Percentiles rank a stretch among this genome's conserved stretches.
phyloP scores from a whole-genome alignment of 2,113 vertebrate genomes.

The Tetraodon nigroviridis region DNA sequence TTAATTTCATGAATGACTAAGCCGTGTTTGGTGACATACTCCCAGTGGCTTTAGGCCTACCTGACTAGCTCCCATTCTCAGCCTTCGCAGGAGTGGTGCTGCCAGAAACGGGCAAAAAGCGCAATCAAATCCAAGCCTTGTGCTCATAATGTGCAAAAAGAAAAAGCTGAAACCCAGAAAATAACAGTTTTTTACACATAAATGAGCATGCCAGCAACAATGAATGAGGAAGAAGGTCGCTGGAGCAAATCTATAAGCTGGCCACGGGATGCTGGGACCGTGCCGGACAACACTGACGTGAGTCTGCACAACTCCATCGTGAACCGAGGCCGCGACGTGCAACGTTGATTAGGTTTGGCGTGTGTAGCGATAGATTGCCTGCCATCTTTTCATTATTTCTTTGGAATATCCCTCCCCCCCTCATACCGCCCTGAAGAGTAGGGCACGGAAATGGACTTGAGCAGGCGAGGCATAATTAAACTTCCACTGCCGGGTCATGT shows the following conservation, averaged over 20 bases:
- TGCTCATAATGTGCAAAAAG: not conserved
- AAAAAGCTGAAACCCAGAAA: too few species aligned
- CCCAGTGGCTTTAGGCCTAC: conserved; percentile 63
- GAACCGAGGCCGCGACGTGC: not conserved
- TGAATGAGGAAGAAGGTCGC: too few species aligned
- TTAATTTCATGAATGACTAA: conserved; percentile 78
- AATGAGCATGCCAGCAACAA: too few species aligned
- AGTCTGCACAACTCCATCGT: conserved; percentile 28
- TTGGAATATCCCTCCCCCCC: conserved; percentile 40
- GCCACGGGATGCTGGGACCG: too few species aligned
- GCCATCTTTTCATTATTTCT: conserved; percentile 68
- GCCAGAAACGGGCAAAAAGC: conserved; percentile 51
- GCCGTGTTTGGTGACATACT: conserved; percentile 72
- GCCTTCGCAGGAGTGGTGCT: conserved; percentile 32
- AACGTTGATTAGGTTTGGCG: conserved; percentile 68
- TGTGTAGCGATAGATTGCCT: conserved; percentile 60
- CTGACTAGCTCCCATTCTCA: conserved; percentile 26
- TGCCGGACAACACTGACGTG: conserved; percentile 31
- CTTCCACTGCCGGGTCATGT: conserved; percentile 63
- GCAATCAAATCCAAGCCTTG: conserved; percentile 48
- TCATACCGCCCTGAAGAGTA: conserved; percentile 32
- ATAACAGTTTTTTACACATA: too few species aligned
- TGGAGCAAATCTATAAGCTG: too few species aligned
- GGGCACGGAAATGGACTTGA: conserved; percentile 56
- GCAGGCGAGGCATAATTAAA: conserved; percentile 70